These are phyloP conservation scores for Lagria hirta DNA, from an alignment of 2,888 invertebrate species.

Conservation along the genomic window DNA sequence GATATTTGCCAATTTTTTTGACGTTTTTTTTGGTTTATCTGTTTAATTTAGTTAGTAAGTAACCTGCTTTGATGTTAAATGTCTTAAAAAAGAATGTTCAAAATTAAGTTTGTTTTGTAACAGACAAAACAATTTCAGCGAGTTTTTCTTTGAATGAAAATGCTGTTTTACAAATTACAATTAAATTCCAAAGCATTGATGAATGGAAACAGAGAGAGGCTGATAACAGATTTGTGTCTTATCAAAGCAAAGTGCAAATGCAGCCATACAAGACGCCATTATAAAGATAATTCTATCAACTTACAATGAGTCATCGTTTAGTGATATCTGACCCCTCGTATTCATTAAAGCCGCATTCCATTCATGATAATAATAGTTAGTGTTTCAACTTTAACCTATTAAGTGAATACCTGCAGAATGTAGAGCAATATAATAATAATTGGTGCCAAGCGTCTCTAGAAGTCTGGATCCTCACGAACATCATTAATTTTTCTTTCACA, in stretches of 20 bases:
- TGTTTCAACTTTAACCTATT: too few species aligned
- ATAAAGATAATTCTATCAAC: conserved; percentile 4
- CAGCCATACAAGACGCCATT: conserved; percentile 11
- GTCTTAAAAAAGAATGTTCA: too few species aligned
- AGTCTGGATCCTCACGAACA: conserved; percentile 26
- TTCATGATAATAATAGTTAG: too few species aligned
- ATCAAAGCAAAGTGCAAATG: conserved; percentile 22
- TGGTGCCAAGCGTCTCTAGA: conserved; percentile 6
- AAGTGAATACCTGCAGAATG: background rate
- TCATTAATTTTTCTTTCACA: conserved; percentile 40
- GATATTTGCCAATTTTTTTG: too few species aligned
- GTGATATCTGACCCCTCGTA: conserved; percentile 24
- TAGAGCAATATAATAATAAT: conserved; percentile 3
- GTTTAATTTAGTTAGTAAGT: too few species aligned
- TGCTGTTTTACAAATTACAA: too few species aligned
- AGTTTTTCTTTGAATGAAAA: too few species aligned
- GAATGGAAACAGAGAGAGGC: conserved; percentile 15
- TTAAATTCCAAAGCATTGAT: too few species aligned
- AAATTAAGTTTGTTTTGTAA: too few species aligned
- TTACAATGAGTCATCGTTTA: conserved; percentile 23
- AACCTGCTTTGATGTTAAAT: too few species aligned
- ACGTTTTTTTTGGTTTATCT: too few species aligned
- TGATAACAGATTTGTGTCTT: conserved; percentile 12
- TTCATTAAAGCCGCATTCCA: conserved; percentile 25
- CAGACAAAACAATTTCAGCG: too few species aligned